These are phyloP conservation scores for Rhodinocichla rosea DNA, from an alignment of 2,113 vertebrate species.

Conservation along the genomic window DNA sequence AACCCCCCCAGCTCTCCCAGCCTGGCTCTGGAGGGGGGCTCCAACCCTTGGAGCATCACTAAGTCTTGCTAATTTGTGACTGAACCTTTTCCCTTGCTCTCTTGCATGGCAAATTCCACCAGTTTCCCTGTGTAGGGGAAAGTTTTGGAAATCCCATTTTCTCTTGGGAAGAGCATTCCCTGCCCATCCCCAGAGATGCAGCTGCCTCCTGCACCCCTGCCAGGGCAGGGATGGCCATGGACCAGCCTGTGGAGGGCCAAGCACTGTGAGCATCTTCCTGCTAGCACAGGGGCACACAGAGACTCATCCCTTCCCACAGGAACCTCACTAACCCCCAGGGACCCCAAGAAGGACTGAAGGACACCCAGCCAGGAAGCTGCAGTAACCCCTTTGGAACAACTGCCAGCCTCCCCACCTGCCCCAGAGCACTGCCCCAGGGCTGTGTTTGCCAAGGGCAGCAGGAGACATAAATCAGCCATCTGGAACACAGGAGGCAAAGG, in stretches of 20 bases:
- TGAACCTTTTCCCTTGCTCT: neutral
- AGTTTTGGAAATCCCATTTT: neutral
- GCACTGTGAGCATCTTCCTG: neutral
- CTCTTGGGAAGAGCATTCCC: neutral
- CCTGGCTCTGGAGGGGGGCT: neutral
- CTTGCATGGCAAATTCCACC: neutral
- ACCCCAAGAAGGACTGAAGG: neutral
- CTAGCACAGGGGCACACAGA: neutral
- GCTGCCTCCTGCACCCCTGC: neutral
- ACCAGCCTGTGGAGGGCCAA: accelerated
- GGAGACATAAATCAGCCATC: neutral
- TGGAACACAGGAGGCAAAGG: neutral
- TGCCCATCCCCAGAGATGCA: neutral
- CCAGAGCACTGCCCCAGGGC: neutral
- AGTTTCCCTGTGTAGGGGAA: accelerated
- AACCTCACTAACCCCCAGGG: neutral
- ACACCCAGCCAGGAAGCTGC: neutral
- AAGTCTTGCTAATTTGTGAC: neutral
- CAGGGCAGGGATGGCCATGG: neutral
- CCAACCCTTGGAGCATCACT: neutral
- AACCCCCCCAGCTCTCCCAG: neutral
- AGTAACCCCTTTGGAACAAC: neutral
- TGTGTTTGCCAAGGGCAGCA: neutral
- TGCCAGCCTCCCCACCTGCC: neutral
- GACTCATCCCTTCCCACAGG: neutral